Conservation (phyloP, 2,888 invertebrate species). For the Caenorhabditis doughertyi region DNA sequence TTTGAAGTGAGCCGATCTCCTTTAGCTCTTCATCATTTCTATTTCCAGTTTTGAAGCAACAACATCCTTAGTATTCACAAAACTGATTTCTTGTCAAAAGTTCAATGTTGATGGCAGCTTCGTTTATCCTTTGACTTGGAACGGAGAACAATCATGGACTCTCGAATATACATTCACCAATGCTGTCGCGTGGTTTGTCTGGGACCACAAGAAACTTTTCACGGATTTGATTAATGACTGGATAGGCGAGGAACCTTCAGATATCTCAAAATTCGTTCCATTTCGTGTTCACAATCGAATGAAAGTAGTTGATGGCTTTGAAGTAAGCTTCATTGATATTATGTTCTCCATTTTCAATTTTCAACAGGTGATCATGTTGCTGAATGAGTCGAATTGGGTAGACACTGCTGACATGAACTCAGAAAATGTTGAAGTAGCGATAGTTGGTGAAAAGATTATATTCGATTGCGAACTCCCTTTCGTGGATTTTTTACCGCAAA, state of each 20-base stretch:
- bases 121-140: conserved; percentile 95
- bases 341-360: neutral
- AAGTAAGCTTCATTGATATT: conserved; percentile 42
- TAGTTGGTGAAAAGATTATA: conserved; percentile 69
- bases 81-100: conserved; percentile 94
- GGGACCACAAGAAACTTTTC: conserved; percentile 93
- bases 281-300: conserved; percentile 92
- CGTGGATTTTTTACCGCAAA: conserved; percentile 93
- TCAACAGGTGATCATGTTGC: conserved; percentile 92
- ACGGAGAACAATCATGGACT: conserved; percentile 96
- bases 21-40: no score
- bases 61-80: conserved; percentile 94
- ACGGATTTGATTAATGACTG: conserved; percentile 97
- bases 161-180: conserved; percentile 89
- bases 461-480: conserved; percentile 93
- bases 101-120: conserved; percentile 92
- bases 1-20: conserved; percentile 31
- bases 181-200: conserved; percentile 86
- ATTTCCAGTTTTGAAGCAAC: conserved; percentile 92
- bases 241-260: conserved; percentile 87
- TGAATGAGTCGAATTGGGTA: conserved; percentile 99
- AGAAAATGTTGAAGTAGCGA: conserved; percentile 79
- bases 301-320: conserved; percentile 83
- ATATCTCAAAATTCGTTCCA: conserved; percentile 95
- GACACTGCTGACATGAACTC: conserved; percentile 87